Conservation (phyloP, 2,888 invertebrate genomes). For the Cryptocheilus praepositus region DNA sequence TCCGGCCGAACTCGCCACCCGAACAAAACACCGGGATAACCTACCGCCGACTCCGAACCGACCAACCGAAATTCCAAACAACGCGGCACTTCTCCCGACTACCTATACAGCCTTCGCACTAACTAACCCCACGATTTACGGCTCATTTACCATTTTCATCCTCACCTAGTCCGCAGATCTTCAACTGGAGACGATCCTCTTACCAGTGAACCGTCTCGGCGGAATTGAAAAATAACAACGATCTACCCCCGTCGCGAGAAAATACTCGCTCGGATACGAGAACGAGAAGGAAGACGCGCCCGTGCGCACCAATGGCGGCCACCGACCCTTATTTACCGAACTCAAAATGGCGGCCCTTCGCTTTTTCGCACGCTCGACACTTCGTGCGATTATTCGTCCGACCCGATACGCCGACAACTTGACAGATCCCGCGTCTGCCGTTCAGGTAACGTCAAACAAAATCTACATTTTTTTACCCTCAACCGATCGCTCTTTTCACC, state of each 20-base stretch:
- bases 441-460: constrained; percentile 52
- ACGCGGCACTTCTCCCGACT: constrained; percentile 63
- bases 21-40: neutral
- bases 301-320: constrained; percentile 71
- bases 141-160: no score
- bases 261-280: constrained; percentile 50
- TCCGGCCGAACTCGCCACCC: neutral
- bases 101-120: constrained; percentile 56
- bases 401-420: constrained; percentile 4
- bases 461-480: no score
- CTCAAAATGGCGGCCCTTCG: constrained; percentile 72
- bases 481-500: neutral
- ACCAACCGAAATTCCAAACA: constrained; percentile 40
- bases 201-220: constrained; percentile 24
- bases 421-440: constrained; percentile 26
- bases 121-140: constrained; percentile 46
- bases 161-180: no score
- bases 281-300: constrained; percentile 70
- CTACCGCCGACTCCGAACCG: constrained; percentile 4
- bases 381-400: constrained; percentile 40
- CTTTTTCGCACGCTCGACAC: constrained; percentile 59
- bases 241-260: constrained; percentile 24
- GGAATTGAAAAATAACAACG: constrained; percentile 29
- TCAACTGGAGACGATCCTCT: constrained; percentile 13
- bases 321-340: constrained; percentile 70